These are phyloP conservation scores for Ctenopoma multispine DNA, from an alignment of 2,797 vertebrate genomes.

Conservation along the genomic window DNA sequence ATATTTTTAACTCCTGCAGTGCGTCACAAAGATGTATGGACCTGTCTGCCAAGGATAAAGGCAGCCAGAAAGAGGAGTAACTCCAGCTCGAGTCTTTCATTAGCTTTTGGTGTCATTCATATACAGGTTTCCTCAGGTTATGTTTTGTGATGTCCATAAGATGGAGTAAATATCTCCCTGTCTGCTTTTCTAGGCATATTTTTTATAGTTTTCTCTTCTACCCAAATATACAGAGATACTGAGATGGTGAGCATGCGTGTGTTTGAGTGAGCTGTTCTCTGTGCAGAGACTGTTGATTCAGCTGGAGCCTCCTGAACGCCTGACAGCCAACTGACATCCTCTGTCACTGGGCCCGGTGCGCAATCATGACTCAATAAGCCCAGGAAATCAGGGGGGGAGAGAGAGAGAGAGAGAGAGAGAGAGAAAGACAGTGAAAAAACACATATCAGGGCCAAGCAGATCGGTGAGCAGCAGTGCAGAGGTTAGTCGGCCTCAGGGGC, in stretches of 20 bases:
- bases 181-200: slow-evolving; percentile 40
- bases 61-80: slow-evolving; percentile 34
- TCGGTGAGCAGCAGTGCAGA: slow-evolving; percentile 58
- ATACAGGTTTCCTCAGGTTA: slow-evolving; percentile 22
- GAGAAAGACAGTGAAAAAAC: slow-evolving; percentile 45
- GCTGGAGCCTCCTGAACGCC: slow-evolving; percentile 76
- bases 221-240: slow-evolving; percentile 29
- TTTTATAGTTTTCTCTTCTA: slow-evolving; percentile 23
- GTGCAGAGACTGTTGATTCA: slow-evolving; percentile 81
- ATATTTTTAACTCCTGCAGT: slow-evolving; percentile 77
- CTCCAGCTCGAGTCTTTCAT: slow-evolving; percentile 31
- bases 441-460: slow-evolving; percentile 45
- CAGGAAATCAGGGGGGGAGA: slow-evolving; percentile 68
- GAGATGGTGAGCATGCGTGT: slow-evolving; percentile 26
- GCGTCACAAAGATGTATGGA: slow-evolving; percentile 66
- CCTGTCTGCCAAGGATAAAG: slow-evolving; percentile 46
- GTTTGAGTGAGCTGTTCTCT: slow-evolving; percentile 32
- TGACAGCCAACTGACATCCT: slow-evolving; percentile 82
- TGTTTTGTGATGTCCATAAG: slow-evolving; percentile 40
- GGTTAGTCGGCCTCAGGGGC: slow-evolving; percentile 60
- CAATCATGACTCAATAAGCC: slow-evolving; percentile 83
- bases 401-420: slow-evolving; percentile 23
- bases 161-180: slow-evolving; percentile 49
- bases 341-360: slow-evolving; percentile 69
- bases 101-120: slow-evolving; percentile 49